Percentiles rank a stretch among this genome's conserved stretches.
phyloP scores from a whole-genome alignment of 2,113 vertebrate genomes.

The Hippolais icterina region DNA sequence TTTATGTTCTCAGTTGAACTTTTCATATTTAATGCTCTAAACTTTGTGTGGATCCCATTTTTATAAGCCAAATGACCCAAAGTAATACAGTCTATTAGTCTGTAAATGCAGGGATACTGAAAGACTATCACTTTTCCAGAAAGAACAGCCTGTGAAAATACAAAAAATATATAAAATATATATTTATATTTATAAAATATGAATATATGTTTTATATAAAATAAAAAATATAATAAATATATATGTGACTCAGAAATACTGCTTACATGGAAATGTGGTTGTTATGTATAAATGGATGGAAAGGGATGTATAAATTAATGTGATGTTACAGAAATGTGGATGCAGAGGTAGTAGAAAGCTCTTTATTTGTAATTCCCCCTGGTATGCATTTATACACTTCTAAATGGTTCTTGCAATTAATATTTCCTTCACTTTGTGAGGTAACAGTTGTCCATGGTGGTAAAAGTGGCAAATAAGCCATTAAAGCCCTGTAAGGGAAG shows the following conservation, averaged over 20 bases:
- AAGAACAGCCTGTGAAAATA: not conserved
- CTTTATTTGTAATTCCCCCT: not conserved
- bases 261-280: not conserved
- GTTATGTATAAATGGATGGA: not conserved
- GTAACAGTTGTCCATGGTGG: not conserved
- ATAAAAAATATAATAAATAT: too few relatives aligned
- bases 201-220: too few relatives aligned
- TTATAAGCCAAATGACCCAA: not conserved
- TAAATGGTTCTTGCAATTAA: not conserved
- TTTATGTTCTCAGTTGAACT: not conserved
- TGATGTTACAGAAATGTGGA: not conserved
- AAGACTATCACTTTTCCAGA: not conserved
- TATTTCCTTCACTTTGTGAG: not conserved
- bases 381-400: rapidly evolving
- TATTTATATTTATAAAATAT: too few relatives aligned
- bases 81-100: not conserved
- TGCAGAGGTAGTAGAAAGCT: not conserved
- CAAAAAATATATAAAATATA: not conserved
- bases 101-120: not conserved
- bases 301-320: not conserved
- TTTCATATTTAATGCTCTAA: not conserved
- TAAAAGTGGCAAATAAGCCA: not conserved
- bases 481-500: not conserved
- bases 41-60: not conserved
- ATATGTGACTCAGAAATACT: not conserved